These are phyloP conservation scores for Mesopsocus fuscifrons DNA, from an alignment of 2,888 invertebrate genomes.

Conservation along the genomic window DNA sequence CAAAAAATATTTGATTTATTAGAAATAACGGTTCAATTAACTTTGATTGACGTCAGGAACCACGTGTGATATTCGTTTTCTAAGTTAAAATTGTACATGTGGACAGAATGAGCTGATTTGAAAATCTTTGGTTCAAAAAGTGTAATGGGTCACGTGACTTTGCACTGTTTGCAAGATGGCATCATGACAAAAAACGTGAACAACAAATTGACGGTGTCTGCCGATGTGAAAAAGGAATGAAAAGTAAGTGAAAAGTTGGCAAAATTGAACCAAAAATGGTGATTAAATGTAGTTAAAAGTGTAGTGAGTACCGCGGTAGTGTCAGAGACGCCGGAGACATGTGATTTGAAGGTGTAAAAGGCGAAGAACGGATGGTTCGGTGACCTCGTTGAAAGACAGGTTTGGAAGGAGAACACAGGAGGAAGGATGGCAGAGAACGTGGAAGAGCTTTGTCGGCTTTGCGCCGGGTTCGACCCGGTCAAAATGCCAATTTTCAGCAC, in stretches of 20 bases:
- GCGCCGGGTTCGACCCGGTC: constrained; percentile 27
- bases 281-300: not conserved
- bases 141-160: constrained; percentile 3
- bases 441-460: constrained; percentile 27
- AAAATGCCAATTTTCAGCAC: constrained; percentile 29
- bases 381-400: constrained; percentile 9
- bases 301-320: no score
- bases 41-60: no score
- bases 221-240: not conserved
- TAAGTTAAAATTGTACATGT: no score
- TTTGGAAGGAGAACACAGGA: constrained; percentile 5
- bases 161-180: constrained; percentile 10
- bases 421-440: constrained; percentile 24
- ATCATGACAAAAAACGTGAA: constrained; percentile 8
- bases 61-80: no score
- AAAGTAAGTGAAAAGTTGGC: constrained; percentile 8
- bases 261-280: not conserved
- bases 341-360: no score
- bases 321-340: no score
- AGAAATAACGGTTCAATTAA: no score
- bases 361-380: constrained; percentile 8
- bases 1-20: no score
- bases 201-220: not conserved
- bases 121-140: not conserved
- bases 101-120: not conserved